These are phyloP conservation scores for Bemisia tabaci DNA, from an alignment of 1,140 invertebrate species.

Conservation along the genomic window DNA sequence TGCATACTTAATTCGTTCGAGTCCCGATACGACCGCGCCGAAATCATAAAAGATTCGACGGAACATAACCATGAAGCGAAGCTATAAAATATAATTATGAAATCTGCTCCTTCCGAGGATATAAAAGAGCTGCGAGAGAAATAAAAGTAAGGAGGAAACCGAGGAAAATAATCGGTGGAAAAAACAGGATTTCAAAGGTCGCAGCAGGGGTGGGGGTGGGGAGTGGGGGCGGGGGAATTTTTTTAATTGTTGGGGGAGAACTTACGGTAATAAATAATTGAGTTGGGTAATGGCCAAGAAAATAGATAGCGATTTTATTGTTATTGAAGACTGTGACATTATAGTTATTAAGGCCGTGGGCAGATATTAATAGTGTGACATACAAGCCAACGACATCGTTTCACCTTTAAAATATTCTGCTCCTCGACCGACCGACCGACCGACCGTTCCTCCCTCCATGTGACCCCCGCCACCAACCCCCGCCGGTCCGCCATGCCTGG, in stretches of 20 bases:
- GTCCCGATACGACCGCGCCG: too few species aligned
- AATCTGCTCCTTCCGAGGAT: too few species aligned
- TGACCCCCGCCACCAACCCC: background rate
- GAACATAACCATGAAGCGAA: too few species aligned
- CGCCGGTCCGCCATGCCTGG: background rate
- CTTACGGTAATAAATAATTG: background rate
- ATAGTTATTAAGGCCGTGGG: background rate
- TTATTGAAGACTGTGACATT: background rate
- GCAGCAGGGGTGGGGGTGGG: background rate
- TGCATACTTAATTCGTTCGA: too few species aligned
- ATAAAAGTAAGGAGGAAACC: too few species aligned
- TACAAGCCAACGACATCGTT: background rate
- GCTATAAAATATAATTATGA: too few species aligned
- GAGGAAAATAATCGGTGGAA: too few species aligned
- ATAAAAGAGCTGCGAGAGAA: too few species aligned
- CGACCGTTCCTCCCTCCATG: background rate
- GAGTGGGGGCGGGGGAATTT: background rate
- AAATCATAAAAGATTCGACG: too few species aligned
- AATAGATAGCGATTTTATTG: background rate
- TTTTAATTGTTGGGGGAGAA: background rate
- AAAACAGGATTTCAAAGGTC: background rate
- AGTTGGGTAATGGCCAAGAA: background rate
- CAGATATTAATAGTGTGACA: background rate
- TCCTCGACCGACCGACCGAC: background rate
- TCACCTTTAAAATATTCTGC: background rate